Base-by-base conservation (phyloP, 2,797 vertebrate species). In the Pangasius larnaudii region DNA sequence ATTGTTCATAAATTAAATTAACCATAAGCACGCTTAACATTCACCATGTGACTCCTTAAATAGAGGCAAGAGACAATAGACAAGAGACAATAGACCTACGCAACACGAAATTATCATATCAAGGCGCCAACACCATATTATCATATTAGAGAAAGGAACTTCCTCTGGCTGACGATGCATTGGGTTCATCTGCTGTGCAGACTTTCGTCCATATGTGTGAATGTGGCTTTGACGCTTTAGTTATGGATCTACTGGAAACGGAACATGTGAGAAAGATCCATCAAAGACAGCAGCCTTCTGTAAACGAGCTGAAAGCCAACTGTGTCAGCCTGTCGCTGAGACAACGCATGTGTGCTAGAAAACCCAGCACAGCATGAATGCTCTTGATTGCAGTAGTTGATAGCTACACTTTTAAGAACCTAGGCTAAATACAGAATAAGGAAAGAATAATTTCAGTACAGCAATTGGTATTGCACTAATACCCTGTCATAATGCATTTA, bases 51-150 rank as follows among this genome's bases (percentile, higher is more conserved):
- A 42, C 65, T 87, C 39, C n/a, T 89, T 74, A 87, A 84, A 85
- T 9, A 87, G 14, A 85, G 65, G 30, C 72, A 72, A 27, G 56
- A 63, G 82, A 87, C 61, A 86, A 89, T 79, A 75, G 81, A 80
- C 72, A 72, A 27, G 56, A 63, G 82, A 87, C 61, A 86, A 89
- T 79, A 75, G 81, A 80, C 33, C 27, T 84, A 72, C 61, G 63
- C 63, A 87, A 63, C 85, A 63, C 74, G 33, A 80, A 61, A 89
- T 89, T 89, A 89, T 72, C 85, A 89, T 87, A 87, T 89, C 85
- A 89, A 39, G 53, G 51, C 16, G 33, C 75, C 82, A 85, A 71
- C 85, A 24, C 61, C 51, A 39, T 79, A 89, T 89, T 89, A 89
- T 89, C 82, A 89, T 89, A 89, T 87, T 89, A 85, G 53, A 78